Evolutionary conservation across 2,113 vertebrate species (phyloP), one percentile per base, ranked within the genome.

Genomic region (Hippocampus zosterae): DNA sequence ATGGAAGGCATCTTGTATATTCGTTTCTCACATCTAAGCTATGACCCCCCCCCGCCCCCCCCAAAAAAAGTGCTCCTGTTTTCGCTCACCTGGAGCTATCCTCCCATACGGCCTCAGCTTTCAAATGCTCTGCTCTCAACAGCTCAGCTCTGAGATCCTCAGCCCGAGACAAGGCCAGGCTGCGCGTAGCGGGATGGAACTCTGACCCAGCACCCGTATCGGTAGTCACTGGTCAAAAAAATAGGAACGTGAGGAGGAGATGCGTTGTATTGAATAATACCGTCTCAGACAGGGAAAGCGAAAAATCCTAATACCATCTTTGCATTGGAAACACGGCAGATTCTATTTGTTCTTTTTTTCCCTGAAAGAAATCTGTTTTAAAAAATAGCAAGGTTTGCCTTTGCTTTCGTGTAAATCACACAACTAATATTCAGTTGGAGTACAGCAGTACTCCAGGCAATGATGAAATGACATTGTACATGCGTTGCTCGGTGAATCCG

Each of bases 131-230:
- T n/a, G 90, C 82, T 78, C 91, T 81, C 74, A 92, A 55, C 50
- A 91, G 87, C 68, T 92, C 90, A 5, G 88, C 88, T 82, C 92
- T 87, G 64, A 92, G 82, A 73, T 91, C 90, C 16, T 92, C 92
- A 10, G 90, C 67, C 68, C 90, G 86, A 29, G 85, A 87, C 73
- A 89, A 68, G 9, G 33, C 86, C 57, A 81, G 25, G 69, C 80
- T 62, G 2, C 90, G 84, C 8, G 83, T 72, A 21, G 63, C 68
- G 9, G 78, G 41, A 13, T 81, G 82, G 42, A 77, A 76, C 2
- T 92, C 91, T 18, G 78, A 57, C 60, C 81, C 75, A 44, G 79
- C 44, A 53, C 79, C 74, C 13, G 27, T n/a, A 11, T 91, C 88
- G 25, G 82, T 88, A 56, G 74, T 65, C 52, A 86, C 88, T 81